Percentiles rank a stretch among this genome's conserved stretches.
These are phyloP conservation scores for Planococcus citri DNA, from an alignment of 1,140 invertebrate genomes.

Conservation along the genomic window DNA sequence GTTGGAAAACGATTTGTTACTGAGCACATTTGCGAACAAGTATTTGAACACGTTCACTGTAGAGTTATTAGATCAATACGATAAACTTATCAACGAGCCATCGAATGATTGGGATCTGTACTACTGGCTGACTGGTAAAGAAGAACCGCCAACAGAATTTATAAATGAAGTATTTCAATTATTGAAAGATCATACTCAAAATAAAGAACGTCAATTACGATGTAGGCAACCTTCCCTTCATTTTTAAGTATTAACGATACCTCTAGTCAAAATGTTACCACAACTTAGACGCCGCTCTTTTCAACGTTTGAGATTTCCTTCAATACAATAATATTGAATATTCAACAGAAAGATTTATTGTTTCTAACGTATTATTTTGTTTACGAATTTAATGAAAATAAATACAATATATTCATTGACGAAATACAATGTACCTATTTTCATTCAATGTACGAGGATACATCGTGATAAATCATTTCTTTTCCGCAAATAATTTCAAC, in stretches of 20 bases:
- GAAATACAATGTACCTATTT: neutral
- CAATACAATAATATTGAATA: too few relatives aligned
- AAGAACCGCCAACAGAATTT: constrained; percentile 71
- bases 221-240: neutral
- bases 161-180: constrained; percentile 78
- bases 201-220: neutral
- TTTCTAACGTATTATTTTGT: neutral
- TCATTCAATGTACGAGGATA: neutral
- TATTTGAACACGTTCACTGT: constrained; percentile 61
- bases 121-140: constrained; percentile 77
- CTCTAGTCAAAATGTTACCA: neutral
- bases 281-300: too few relatives aligned
- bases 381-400: neutral
- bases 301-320: too few relatives aligned
- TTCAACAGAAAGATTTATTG: too few relatives aligned
- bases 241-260: neutral
- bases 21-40: constrained; percentile 83
- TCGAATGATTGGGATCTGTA: constrained; percentile 97
- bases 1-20: constrained; percentile 87
- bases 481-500: too few relatives aligned
- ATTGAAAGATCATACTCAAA: constrained; percentile 61
- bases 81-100: constrained; percentile 83
- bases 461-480: neutral
- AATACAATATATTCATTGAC: neutral
- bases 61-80: constrained; percentile 65